Evolutionary conservation across 2,888 invertebrate species (phyloP).

Genomic region (Patella depressa): DNA sequence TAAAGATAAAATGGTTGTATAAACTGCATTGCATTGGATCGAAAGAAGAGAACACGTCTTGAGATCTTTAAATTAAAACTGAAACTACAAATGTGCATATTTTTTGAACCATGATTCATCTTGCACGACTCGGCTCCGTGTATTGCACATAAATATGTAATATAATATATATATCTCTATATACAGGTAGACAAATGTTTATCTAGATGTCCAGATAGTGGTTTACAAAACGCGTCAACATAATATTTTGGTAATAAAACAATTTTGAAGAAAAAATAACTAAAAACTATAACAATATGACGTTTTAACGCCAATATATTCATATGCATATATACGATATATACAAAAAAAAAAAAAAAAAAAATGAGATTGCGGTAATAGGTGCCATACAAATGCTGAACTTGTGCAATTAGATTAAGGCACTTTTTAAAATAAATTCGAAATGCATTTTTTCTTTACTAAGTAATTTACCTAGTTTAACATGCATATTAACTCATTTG

Average conservation of each 20-base stretch:
- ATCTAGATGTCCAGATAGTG: too few relatives aligned
- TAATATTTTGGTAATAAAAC: too few relatives aligned
- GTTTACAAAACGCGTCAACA: too few relatives aligned
- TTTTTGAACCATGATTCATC: background rate
- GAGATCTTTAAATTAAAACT: too few relatives aligned
- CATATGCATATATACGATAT: background rate
- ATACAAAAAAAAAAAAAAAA: background rate
- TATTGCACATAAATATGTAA: constrained; percentile 5
- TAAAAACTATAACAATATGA: constrained; percentile 2
- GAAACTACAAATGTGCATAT: background rate
- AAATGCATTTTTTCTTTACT: too few relatives aligned
- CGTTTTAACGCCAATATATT: background rate
- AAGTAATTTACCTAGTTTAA: too few relatives aligned
- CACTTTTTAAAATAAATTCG: background rate
- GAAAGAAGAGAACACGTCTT: too few relatives aligned
- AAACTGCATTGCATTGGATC: too few relatives aligned
- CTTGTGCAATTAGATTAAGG: background rate
- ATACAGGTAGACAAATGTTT: too few relatives aligned
- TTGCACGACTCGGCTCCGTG: background rate
- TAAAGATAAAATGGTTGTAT: too few relatives aligned
- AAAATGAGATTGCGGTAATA: background rate
- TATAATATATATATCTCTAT: background rate
- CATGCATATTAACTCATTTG: background rate
- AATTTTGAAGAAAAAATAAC: background rate
- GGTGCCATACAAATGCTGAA: constrained; percentile 3